These are phyloP conservation scores for Isichthys henryi DNA, from an alignment of 2,113 vertebrate genomes.

Conservation along the genomic window DNA sequence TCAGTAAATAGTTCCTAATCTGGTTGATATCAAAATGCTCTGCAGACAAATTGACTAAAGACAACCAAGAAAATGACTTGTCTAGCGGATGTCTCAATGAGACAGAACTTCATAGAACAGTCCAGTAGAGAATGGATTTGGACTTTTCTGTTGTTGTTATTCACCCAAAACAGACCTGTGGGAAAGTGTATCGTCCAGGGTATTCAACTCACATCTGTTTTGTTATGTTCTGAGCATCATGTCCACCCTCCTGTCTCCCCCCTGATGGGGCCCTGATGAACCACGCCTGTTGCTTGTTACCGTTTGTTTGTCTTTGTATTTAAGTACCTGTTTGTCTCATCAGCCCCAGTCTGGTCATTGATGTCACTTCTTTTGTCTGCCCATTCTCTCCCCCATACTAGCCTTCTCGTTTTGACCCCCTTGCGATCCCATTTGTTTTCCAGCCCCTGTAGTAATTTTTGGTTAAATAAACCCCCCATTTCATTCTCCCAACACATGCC, in stretches of 20 bases:
- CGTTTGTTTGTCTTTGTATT: neutral
- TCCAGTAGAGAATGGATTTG: neutral
- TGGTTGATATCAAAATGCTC: too few species aligned
- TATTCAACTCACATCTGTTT: neutral
- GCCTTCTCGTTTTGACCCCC: neutral
- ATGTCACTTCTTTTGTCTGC: neutral
- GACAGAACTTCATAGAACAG: neutral
- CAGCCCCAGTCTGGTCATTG: neutral
- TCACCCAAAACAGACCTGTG: neutral
- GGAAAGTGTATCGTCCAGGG: neutral
- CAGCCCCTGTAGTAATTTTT: neutral
- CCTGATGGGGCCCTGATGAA: neutral
- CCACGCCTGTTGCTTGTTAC: neutral
- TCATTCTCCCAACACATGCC: neutral
- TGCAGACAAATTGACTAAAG: too few species aligned
- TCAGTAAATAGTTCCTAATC: too few species aligned
- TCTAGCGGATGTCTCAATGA: neutral
- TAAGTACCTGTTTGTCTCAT: neutral
- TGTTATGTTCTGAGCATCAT: neutral
- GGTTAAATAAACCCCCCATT: neutral
- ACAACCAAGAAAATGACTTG: too few species aligned
- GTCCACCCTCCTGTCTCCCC: neutral
- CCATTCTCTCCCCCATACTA: neutral
- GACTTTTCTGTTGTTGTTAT: neutral
- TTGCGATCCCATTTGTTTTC: neutral